A percentile compares a stretch with the other conserved stretches of the same genome.
Evolutionary conservation across 2,113 vertebrate genomes (phyloP).

Genomic region (Raja brachyura): DNA sequence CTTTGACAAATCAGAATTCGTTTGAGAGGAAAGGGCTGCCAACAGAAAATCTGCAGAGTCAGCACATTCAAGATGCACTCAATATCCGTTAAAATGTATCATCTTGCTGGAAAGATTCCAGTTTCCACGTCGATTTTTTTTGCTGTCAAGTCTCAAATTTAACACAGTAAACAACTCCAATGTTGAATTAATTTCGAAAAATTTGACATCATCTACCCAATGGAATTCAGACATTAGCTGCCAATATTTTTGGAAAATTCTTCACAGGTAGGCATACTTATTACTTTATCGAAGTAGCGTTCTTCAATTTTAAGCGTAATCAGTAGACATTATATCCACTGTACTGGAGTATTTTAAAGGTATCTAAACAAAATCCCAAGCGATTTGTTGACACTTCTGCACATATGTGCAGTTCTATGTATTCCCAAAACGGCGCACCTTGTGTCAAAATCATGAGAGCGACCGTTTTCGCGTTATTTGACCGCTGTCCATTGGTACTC

Average conservation of each 20-base stretch:
- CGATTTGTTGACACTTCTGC: background rate
- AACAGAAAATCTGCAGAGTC: background rate
- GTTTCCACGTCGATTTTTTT: background rate
- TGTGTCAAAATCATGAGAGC: background rate
- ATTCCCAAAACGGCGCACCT: background rate
- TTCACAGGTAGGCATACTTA: background rate
- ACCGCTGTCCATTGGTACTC: background rate
- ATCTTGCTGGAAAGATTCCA: background rate
- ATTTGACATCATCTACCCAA: background rate
- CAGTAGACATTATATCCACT: too few relatives aligned
- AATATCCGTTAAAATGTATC: background rate
- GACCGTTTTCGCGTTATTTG: background rate
- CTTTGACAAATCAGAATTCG: background rate
- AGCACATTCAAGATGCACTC: background rate
- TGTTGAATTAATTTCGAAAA: background rate
- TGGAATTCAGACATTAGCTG: background rate
- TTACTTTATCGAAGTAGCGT: background rate
- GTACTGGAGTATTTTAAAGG: background rate
- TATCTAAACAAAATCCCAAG: too few relatives aligned
- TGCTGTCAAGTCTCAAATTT: background rate
- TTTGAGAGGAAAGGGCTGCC: background rate
- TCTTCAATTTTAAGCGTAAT: background rate
- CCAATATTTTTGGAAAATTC: background rate
- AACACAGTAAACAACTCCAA: background rate
- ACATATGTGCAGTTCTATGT: background rate